Conservation (phyloP, 2,888 invertebrate genomes). For the Diaperis boleti region DNA sequence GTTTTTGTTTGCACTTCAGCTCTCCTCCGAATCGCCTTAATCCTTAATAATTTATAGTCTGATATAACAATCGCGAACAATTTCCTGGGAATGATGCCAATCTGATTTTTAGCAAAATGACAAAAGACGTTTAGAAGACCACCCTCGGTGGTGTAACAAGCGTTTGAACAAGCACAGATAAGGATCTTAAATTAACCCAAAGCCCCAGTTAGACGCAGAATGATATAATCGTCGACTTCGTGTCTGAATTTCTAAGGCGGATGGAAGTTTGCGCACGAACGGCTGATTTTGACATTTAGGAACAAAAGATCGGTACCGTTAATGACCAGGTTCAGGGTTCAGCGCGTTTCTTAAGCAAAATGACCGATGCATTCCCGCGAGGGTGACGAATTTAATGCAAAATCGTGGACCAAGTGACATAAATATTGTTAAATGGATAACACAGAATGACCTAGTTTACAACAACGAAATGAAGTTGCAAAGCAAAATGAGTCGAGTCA, state of each 20-base stretch:
- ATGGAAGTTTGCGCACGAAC: constrained; percentile 37
- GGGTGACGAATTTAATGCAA: constrained; percentile 26
- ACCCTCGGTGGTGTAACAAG: constrained; percentile 32
- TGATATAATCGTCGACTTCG: constrained; percentile 36
- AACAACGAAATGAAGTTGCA: background rate
- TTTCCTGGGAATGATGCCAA: constrained; percentile 13
- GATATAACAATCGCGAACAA: constrained; percentile 9
- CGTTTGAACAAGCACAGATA: constrained; percentile 22
- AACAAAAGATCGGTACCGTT: constrained; percentile 32
- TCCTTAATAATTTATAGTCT: constrained; percentile 8
- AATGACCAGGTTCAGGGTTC: background rate
- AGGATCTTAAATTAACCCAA: constrained; percentile 38
- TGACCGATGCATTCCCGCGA: background rate
- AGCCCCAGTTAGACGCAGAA: constrained; percentile 23
- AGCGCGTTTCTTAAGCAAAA: background rate
- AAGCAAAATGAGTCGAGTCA: background rate
- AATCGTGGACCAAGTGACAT: constrained; percentile 16
- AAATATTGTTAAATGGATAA: constrained; percentile 3
- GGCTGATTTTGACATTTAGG: constrained; percentile 28
- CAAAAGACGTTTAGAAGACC: constrained; percentile 23
- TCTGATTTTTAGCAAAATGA: constrained; percentile 18
- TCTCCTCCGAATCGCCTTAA: background rate
- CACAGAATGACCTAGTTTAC: background rate
- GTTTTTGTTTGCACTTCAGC: too few species aligned
- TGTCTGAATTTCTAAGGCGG: constrained; percentile 32